Evolutionary conservation across 2,113 vertebrate genomes (phyloP).

Genomic region (Stomatorhinus ivindoensis): DNA sequence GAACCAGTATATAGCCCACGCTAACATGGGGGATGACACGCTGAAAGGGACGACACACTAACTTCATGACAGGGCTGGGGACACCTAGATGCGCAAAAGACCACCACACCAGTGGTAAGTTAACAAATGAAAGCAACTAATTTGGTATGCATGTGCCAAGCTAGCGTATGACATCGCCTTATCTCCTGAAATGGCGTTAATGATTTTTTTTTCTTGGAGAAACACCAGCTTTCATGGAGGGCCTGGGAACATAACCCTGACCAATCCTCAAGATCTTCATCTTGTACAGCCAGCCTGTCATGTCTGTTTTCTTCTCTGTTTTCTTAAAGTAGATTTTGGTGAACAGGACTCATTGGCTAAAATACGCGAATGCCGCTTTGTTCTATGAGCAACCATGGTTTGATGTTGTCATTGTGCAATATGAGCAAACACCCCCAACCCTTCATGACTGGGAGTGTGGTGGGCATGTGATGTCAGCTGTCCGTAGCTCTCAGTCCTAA

Average conservation of each 20-base stretch:
- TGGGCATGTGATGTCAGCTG: not conserved
- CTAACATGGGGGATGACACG: not conserved
- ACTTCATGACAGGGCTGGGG: not conserved
- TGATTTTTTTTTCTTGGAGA: not conserved
- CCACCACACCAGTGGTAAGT: not conserved
- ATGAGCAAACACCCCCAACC: not conserved
- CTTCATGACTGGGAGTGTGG: not conserved
- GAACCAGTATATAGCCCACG: not conserved
- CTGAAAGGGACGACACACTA: not conserved
- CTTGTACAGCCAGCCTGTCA: not conserved
- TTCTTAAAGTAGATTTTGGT: not conserved
- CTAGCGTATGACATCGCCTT: not conserved
- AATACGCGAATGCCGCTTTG: not conserved
- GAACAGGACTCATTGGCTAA: not conserved
- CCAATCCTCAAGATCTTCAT: not conserved
- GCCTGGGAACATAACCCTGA: not conserved
- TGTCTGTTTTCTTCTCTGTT: not conserved
- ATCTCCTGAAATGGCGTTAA: not conserved
- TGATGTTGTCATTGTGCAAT: constrained; percentile 17
- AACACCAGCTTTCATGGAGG: not conserved
- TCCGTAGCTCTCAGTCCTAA: not conserved
- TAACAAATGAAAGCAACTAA: not conserved
- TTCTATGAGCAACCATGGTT: constrained; percentile 6
- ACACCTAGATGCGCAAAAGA: not conserved
- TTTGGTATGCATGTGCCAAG: not conserved